Evolutionary conservation across 2,888 invertebrate genomes (phyloP), one percentile per base, ranked within the genome.

Genomic region (Xylota sylvarum): DNA sequence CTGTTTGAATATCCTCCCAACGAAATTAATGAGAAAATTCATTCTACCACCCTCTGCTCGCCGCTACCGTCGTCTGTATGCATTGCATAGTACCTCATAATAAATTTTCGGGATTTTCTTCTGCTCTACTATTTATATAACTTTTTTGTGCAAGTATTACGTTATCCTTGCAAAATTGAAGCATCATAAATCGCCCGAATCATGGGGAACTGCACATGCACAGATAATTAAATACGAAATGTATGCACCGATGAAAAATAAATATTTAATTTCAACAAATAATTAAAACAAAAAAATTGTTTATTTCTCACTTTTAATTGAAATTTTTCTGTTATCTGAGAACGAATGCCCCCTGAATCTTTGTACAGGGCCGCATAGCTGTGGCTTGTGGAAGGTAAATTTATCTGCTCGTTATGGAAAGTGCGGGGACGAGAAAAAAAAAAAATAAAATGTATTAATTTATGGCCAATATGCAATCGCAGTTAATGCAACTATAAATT

Each of bases 21-120:
- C 69, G 12, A 70, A 79, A 87, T 87, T 87, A 80, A 78, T 70
- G 62, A 65, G 77, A 40, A 88, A 88, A 84, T 87, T 85, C 69
- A 62, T 62, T 12, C 35, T 14, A 19, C 64, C 43, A 23, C 43
- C 58, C 55, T 46, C 50, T 60, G 23, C 2, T 70, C 14, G 4
- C 35, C 9, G 35, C 9, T 5, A 6, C 35, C 35, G 35, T 65
- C 35, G 35, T 65, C 43, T 72, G 62, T 74, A 58, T 56, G 9
- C 35, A 46, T 19, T 50, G 9, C 27, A 46, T 14, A 30, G 17
- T 43, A n/a, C 7, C 32, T 30, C 14, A 17, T 60, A 30, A 65
- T 73, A 43, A 67, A 81, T 81, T 81, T 67, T 23, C 23, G 52
- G 30, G 14, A 79, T 30, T 56, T 58, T 55, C 40, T 60, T 35